Conservation (phyloP, 2,888 invertebrate genomes). For the Harpalus rubripes region DNA sequence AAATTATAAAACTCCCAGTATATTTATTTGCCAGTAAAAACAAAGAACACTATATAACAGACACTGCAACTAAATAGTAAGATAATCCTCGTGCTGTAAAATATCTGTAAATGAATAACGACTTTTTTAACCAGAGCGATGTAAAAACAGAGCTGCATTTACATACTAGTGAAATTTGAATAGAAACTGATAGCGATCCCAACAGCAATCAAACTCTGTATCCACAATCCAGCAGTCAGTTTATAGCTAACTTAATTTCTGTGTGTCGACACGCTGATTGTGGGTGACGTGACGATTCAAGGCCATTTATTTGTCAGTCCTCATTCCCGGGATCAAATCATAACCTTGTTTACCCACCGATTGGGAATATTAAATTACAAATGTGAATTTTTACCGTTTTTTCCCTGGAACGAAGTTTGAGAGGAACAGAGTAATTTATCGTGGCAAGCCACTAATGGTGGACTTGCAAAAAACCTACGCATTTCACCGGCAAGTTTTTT, state of each 20-base stretch:
- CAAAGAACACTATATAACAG: too few relatives aligned
- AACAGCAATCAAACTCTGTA: background rate
- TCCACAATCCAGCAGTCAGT: background rate
- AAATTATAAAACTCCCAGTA: too few relatives aligned
- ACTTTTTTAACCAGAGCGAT: background rate
- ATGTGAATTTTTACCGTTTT: constrained; percentile 27
- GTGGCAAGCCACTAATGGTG: constrained; percentile 38
- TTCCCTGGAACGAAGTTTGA: constrained; percentile 8
- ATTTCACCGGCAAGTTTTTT: constrained; percentile 39
- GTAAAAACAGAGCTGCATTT: background rate
- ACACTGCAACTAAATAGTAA: too few relatives aligned
- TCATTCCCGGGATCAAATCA: constrained; percentile 21
- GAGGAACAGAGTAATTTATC: constrained; percentile 44
- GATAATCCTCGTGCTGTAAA: background rate
- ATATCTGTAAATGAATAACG: background rate
- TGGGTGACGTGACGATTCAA: constrained; percentile 24
- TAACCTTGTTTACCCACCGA: background rate
- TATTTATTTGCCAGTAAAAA: too few relatives aligned
- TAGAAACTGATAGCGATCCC: constrained; percentile 12
- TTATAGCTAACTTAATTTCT: constrained; percentile 21
- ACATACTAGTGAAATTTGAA: constrained; percentile 18
- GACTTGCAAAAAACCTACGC: constrained; percentile 45
- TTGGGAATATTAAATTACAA: constrained; percentile 44
- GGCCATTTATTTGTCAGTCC: constrained; percentile 21
- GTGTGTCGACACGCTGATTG: background rate